Base-by-base conservation (phyloP, 2,797 vertebrate species). In the Acanthiza pusilla region DNA sequence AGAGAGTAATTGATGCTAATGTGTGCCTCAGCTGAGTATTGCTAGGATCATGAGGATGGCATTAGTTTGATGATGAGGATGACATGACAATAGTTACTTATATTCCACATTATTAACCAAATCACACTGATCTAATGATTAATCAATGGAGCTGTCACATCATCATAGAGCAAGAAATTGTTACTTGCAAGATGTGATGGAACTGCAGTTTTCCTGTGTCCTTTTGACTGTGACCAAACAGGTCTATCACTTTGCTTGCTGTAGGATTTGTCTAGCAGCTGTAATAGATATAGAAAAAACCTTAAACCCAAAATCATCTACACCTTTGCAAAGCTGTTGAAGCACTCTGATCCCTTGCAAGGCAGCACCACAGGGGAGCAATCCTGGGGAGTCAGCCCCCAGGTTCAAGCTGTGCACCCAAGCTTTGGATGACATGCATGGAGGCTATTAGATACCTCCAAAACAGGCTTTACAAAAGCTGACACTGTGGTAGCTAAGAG, bases 391-490 rank as follows among this genome's bases (percentile, higher is more conserved):
- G 7, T 21, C 65, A 91, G 55, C 40, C 26, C 27, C 30, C 6
- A 3, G 3, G 26, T 51, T 57, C 84, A 71, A 38, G 32, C 34
- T 3, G 3, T 20, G 40, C 1, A 1, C n/a, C 25, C 58, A 51
- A 68, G 29, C 32, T 55, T 60, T 26, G 36, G 38, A 51, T 63
- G 63, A 0, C 0, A 47, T 27, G 55, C 13, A 3, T 7, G 15
- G 43, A 38, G 4, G 21, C 45, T 85, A 76, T 66, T 34, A 85
- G 55, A 63, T 55, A 68, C 61, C 55, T 79, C 53, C 9, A 17
- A 76, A 91, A 55, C 16, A 79, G 48, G 40, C 63, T 91, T 61
- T 45, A 53, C 74, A 92, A 88, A 92, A 93, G 71, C 60, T 4
- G 3, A 18, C 67, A 20, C 63, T 38, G 25, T 82, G 63, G 77